Evolutionary conservation across 2,888 invertebrate species (phyloP).

Genomic region (Caenorhabditis imperialis): DNA sequence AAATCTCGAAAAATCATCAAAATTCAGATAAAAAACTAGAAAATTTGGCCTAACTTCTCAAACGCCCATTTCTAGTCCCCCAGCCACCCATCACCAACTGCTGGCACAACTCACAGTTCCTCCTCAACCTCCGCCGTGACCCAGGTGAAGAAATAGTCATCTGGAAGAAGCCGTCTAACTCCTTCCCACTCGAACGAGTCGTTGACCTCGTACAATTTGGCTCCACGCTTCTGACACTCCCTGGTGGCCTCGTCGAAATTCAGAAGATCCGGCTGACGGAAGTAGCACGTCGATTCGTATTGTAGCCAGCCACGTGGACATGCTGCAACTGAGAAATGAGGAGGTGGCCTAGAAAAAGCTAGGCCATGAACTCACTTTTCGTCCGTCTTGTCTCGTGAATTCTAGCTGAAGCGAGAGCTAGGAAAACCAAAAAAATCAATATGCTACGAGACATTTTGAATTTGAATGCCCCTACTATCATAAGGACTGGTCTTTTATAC

Average conservation of each 20-base stretch:
- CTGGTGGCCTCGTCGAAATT: conserved; percentile 11
- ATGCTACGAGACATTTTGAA: too few relatives aligned
- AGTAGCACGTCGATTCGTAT: conserved; percentile 15
- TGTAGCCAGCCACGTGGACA: conserved; percentile 35
- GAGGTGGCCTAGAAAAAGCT: neutral
- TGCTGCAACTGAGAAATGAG: conserved; percentile 2
- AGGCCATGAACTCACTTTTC: neutral
- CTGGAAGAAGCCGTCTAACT: conserved; percentile 19
- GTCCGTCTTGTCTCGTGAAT: too few relatives aligned
- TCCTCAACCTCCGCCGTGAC: conserved; percentile 25
- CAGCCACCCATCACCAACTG: neutral
- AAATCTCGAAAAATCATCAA: too few relatives aligned
- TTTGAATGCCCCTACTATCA: neutral
- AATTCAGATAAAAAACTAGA: too few relatives aligned
- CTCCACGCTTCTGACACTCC: conserved; percentile 5
- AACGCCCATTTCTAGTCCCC: too few relatives aligned
- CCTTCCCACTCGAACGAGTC: conserved; percentile 28
- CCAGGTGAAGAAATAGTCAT: conserved; percentile 40
- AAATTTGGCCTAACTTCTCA: too few relatives aligned
- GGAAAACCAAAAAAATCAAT: too few relatives aligned
- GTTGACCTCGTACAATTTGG: conserved; percentile 2
- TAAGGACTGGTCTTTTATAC: neutral
- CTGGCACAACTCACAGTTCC: conserved; percentile 20
- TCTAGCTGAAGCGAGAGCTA: too few relatives aligned
- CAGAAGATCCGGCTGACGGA: conserved; percentile 10